Base-by-base conservation (phyloP, 30 jellyfish, hydroid and myxozoan genomes). In the Turritopsis dohrnii region DNA sequence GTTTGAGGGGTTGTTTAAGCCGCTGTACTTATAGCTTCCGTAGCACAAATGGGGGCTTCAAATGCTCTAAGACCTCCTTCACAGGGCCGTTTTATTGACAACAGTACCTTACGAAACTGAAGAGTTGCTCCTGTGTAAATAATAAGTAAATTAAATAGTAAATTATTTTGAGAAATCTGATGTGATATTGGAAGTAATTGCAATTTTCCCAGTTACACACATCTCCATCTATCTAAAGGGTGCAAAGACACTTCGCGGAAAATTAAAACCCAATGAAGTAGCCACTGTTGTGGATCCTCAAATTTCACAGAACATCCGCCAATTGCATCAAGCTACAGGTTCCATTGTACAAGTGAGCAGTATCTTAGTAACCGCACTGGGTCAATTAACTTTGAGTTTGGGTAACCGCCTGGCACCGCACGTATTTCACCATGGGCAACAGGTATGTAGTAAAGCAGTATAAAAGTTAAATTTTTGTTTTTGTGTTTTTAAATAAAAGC, bases 331-430 rank as follows among this genome's bases (percentile, higher is more conserved):
- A 86, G 99, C 91, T 4, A 94, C 99, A 71, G 99, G 97, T 52
- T 96, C 99, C 52, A 96, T 95, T 13, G 96, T 94, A 17, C 87
- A 94, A 87, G 96, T 94, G 75, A 88, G 96, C 87, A 66, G 90
- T 25, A 84, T 85, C 53, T 54, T 94, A 1, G 96, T 94, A 21
- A 16, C 92, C 0, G 89, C 99, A 29, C 82, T 94, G 76, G 96
- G 96, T n/a, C 60, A 81, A 7, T 66, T 94, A 72, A 88, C 99
- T 0, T 79, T 81, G 8, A 79, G 84, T 22, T 84, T 88, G 27
- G 99, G 96, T 26, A 94, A 88, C 52, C 90, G 89, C 23, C 71
- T 94, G 25, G 94, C 99, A 18, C 99, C 99, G 20, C 84, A 83
- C 19, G 86, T 94, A 27, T 80, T 88, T 54, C 41, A 89, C 21